Evolutionary conservation across 2,797 vertebrate genomes (phyloP).

Genomic region (Thaleichthys pacificus): DNA sequence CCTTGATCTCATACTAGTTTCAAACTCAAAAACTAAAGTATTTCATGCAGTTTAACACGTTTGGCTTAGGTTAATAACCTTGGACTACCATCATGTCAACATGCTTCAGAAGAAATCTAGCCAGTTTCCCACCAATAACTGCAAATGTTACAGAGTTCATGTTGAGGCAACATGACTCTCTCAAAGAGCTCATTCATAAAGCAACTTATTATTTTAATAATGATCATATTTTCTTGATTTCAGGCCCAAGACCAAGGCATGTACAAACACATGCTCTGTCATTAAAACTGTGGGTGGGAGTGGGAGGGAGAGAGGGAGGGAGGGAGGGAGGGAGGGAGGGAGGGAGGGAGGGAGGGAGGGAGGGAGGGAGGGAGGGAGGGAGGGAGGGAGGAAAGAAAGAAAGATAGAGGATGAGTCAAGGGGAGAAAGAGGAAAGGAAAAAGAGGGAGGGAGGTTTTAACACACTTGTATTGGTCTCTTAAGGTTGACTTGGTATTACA

Average conservation of each 20-base stretch:
- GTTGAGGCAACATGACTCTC: background rate
- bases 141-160: background rate
- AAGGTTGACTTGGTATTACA: too few species aligned
- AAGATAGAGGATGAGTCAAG: background rate
- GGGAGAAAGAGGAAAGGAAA: background rate
- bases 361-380: background rate
- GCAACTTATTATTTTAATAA: conserved; percentile 3
- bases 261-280: background rate
- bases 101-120: background rate
- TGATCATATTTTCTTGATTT: background rate
- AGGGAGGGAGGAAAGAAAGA: background rate
- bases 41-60: background rate
- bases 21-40: background rate
- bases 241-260: background rate
- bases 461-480: too few species aligned
- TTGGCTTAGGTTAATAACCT: background rate
- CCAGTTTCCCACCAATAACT: background rate
- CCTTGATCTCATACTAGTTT: background rate
- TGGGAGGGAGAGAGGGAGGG: background rate
- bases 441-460: too few species aligned
- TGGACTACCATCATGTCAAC: background rate
- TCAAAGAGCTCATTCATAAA: conserved; percentile 11
- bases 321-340: background rate
- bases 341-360: background rate
- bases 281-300: background rate